Conservation (phyloP, 2,888 invertebrate species). For the Macrophya annulata region DNA sequence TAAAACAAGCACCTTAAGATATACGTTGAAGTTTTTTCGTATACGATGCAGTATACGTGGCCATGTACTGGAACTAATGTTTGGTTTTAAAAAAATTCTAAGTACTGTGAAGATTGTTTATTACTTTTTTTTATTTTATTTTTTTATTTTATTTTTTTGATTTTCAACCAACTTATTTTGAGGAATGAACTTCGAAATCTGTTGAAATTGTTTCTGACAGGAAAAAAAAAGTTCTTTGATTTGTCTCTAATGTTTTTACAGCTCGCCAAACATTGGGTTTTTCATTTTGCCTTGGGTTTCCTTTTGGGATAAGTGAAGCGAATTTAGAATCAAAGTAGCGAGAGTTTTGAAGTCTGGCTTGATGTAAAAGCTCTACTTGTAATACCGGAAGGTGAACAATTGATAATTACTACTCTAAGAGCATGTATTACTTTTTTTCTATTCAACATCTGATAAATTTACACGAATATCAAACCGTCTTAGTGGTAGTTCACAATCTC, state of each 20-base stretch:
- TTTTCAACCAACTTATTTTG: background rate
- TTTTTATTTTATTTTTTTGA: no score
- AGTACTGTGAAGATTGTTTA: no score
- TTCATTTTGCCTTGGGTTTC: background rate
- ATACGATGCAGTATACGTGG: background rate
- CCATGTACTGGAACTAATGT: background rate
- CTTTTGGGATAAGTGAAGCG: background rate
- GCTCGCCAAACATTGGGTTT: slow-evolving; percentile 5
- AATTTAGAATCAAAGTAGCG: background rate
- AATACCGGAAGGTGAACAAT: background rate
- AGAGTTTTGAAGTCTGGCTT: background rate
- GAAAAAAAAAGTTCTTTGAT: background rate
- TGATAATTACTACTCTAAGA: background rate
- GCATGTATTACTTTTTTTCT: background rate
- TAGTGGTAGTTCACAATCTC: background rate
- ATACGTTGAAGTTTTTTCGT: background rate
- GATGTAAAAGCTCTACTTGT: background rate
- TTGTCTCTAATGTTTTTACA: background rate
- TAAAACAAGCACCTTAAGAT: background rate
- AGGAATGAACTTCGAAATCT: background rate
- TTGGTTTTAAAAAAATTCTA: background rate
- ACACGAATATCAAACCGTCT: background rate
- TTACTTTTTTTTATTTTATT: no score
- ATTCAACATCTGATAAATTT: background rate
- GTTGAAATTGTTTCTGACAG: slow-evolving; percentile 2